Evolutionary conservation across 2,888 invertebrate genomes (phyloP).

Genomic region (Blera fallax): DNA sequence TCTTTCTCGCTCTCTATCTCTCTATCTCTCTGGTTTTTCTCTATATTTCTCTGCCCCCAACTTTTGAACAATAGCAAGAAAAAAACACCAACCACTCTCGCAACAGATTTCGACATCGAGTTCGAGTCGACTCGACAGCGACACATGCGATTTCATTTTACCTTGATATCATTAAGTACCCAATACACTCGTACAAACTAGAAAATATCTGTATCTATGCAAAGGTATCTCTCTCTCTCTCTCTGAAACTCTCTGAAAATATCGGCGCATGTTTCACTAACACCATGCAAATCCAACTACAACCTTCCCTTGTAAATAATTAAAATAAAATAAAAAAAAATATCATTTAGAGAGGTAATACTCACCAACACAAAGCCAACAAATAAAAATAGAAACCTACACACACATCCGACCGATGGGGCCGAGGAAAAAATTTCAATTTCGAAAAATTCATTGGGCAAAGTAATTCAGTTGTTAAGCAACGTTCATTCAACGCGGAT

Average conservation of each 20-base stretch:
- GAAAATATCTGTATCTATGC: conserved; percentile 20
- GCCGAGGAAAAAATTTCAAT: conserved; percentile 39
- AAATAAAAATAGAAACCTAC: conserved; percentile 62
- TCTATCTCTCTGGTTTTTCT: background rate
- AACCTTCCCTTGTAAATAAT: conserved; percentile 72
- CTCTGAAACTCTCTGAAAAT: conserved; percentile 28
- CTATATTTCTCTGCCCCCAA: conserved; percentile 25
- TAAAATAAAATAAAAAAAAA: conserved; percentile 25
- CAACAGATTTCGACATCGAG: conserved; percentile 57
- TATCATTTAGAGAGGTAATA: conserved; percentile 43
- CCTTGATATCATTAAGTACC: conserved; percentile 70
- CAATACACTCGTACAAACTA: conserved; percentile 23
- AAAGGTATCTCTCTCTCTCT: conserved; percentile 36
- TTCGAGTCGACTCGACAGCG: conserved; percentile 26
- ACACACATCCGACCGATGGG: conserved; percentile 13
- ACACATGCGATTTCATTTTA: conserved; percentile 70
- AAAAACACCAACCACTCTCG: conserved; percentile 22
- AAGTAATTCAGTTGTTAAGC: conserved; percentile 76
- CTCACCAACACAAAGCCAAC: conserved; percentile 35
- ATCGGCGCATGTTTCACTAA: conserved; percentile 57
- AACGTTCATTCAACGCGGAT: conserved; percentile 78
- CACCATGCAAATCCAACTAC: background rate
- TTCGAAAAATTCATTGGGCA: conserved; percentile 63
- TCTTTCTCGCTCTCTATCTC: conserved; percentile 14
- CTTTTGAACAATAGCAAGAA: background rate